A percentile compares a stretch with the other conserved stretches of the same genome.
Conservation (phyloP, 2,797 vertebrate genomes). For the Diceros bicornis region DNA sequence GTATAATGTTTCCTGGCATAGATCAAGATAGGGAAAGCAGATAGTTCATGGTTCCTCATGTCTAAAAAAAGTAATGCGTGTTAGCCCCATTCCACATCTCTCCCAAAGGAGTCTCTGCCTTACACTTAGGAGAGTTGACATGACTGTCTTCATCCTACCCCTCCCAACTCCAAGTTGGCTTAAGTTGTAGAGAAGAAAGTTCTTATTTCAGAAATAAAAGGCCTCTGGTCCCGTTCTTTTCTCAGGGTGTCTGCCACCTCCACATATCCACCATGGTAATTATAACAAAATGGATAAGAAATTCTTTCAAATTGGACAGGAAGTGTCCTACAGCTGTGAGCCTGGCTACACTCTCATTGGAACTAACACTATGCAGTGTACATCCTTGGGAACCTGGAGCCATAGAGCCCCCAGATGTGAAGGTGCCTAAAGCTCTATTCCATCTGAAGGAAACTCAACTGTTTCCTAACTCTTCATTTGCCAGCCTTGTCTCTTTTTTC, state of each 20-base stretch:
- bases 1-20: background rate
- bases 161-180: background rate
- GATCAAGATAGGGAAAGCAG: background rate
- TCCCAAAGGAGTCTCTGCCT: background rate
- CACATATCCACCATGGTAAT: slow-evolving; percentile 75
- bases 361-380: slow-evolving; percentile 81
- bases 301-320: slow-evolving; percentile 79
- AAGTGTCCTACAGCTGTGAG: slow-evolving; percentile 80
- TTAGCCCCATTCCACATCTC: background rate
- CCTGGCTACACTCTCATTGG: slow-evolving; percentile 74
- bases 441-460: background rate
- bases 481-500: slow-evolving; percentile 58
- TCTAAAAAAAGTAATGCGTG: background rate
- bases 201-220: slow-evolving; percentile 66
- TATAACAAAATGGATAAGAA: slow-evolving; percentile 68
- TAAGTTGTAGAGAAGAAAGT: slow-evolving; percentile 23
- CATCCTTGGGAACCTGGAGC: slow-evolving; percentile 83
- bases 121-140: background rate
- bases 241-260: slow-evolving; percentile 76
- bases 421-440: slow-evolving; percentile 78
- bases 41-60: background rate
- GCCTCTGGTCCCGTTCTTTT: slow-evolving; percentile 52
- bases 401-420: slow-evolving; percentile 69
- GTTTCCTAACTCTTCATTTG: slow-evolving; percentile 50
- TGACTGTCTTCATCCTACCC: background rate